phyloP scores from a whole-genome alignment of 2,797 vertebrate genomes.

The Percopsis omiscomaycus region DNA sequence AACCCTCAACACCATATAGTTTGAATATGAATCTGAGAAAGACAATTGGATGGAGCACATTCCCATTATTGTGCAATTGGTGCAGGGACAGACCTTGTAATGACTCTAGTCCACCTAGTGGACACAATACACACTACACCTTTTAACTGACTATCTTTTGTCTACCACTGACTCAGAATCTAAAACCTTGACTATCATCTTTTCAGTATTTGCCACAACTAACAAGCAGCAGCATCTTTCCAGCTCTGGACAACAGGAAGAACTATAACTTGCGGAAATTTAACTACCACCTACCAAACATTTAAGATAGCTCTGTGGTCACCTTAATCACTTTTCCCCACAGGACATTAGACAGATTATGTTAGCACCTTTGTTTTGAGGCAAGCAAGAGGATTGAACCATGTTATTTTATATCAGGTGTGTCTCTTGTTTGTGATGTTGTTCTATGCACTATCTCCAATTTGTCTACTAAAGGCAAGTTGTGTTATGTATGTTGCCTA shows the following conservation, averaged over 20 bases:
- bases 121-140: no score
- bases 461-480: conserved; percentile 12
- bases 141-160: no score
- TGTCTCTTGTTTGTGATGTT: conserved; percentile 23
- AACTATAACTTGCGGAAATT: conserved; percentile 83
- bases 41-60: no score
- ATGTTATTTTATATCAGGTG: conserved; percentile 10
- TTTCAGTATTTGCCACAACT: conserved; percentile 88
- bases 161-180: background rate
- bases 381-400: conserved; percentile 7
- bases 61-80: no score
- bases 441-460: conserved; percentile 62
- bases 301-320: conserved; percentile 68
- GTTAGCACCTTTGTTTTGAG: conserved; percentile 8
- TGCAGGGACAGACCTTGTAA: no score
- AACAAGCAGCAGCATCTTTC: conserved; percentile 84
- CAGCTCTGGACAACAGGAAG: conserved; percentile 87
- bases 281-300: conserved; percentile 91
- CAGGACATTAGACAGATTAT: conserved; percentile 36
- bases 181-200: background rate
- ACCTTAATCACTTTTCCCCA: conserved; percentile 13
- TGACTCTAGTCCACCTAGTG: no score
- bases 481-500: conserved; percentile 36
- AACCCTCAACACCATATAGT: no score
- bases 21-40: no score